Evolutionary conservation across 1,140 invertebrate genomes (phyloP).

Genomic region (Papilio machaon): DNA sequence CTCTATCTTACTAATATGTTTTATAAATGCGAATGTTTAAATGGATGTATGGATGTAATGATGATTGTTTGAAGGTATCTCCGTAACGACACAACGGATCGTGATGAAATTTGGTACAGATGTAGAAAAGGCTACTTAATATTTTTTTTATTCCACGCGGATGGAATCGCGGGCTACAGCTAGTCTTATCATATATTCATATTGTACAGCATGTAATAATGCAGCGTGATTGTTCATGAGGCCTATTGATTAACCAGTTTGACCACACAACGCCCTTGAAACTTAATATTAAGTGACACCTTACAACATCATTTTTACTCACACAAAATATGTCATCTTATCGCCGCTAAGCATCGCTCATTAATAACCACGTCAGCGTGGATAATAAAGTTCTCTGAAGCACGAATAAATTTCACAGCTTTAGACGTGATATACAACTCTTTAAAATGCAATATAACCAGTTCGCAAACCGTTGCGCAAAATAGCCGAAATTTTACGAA

Average conservation of each 20-base stretch:
- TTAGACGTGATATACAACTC: constrained; percentile 37
- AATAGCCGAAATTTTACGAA: constrained; percentile 62
- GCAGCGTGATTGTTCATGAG: constrained; percentile 19
- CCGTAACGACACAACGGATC: too few relatives aligned
- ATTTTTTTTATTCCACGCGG: too few relatives aligned
- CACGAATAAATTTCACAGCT: constrained; percentile 49
- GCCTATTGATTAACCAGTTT: constrained; percentile 57
- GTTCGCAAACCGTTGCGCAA: constrained; percentile 58
- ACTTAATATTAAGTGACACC: constrained; percentile 63
- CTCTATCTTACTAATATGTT: background rate
- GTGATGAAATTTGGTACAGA: too few relatives aligned
- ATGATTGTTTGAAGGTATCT: too few relatives aligned
- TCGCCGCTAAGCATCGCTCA: constrained; percentile 56
- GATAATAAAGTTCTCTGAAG: constrained; percentile 47
- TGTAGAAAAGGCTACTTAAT: too few relatives aligned
- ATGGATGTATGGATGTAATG: too few relatives aligned
- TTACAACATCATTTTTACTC: constrained; percentile 64
- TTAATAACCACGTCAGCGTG: constrained; percentile 57
- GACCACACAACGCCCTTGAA: constrained; percentile 68
- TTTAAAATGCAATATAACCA: constrained; percentile 44
- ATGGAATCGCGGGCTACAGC: too few relatives aligned
- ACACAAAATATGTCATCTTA: constrained; percentile 63
- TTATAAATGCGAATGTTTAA: too few relatives aligned
- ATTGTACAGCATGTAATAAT: background rate
- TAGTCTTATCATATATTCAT: background rate